Base-by-base conservation (phyloP, 1,140 invertebrate species). In the Choristoneura fumiferana region DNA sequence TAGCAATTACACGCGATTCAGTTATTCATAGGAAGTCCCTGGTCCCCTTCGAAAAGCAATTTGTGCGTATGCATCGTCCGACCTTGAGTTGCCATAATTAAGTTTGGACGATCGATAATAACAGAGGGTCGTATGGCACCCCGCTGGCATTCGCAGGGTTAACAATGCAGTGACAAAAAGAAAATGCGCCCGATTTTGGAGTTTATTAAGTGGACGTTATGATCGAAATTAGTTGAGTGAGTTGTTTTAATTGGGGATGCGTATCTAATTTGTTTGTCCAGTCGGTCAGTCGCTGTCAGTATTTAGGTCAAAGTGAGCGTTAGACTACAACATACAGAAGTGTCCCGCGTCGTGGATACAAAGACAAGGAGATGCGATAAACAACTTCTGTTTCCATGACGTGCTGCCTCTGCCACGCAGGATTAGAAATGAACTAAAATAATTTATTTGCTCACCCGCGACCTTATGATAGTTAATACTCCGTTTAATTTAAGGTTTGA, bases 1-100 rank as follows among this genome's bases (percentile, higher is more conserved):
- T 12, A 29, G 18, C 43, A 49, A 49, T 49, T 14, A 49, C 18
- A 49, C 18, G 29, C 43, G 29, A 49, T 49, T 49, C n/a, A 49
- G 43, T 49, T 63, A 54, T 71, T 73, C 75, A 76, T 60, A 33
- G 38, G 33, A 29, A 39, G 22, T 22, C 34, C 29, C 13, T n/a
- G 55, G 15, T 29, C 13, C 38, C 33, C 37, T 55, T 43, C 43
- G 33, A 29, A 62, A 39, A 57, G 13, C 17, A 56, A 61, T 57
- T 53, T 59, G 45, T 57, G 29, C 22, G 49, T 54, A 54, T 35
- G 15, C 33, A 36, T 34, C 45, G 36, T 52, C 55, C 62, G 81
- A 84, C 81, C 81, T 84, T 84, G 81, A 81, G 71, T 64, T 76
- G 78, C 77, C 72, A 77, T 80, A 81, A 84, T 81, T 74, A 80